Conservation (phyloP, 64 coral and sea anemone genomes). For the Pocillopora damicornis region DNA sequence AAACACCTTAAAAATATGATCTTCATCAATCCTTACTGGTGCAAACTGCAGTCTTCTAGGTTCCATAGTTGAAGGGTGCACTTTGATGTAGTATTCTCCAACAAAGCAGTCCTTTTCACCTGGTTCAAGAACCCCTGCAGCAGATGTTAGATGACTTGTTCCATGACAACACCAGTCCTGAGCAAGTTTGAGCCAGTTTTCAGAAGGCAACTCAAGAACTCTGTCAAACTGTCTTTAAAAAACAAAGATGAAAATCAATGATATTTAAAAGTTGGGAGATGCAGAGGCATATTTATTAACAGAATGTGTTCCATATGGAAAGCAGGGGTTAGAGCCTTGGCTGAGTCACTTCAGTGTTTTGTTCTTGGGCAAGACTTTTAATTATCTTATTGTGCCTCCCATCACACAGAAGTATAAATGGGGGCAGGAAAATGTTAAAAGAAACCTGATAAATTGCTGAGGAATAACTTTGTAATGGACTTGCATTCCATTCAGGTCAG, state of each 20-base stretch:
- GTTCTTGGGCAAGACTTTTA: too few relatives aligned
- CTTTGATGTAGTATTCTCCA: constrained; percentile 42
- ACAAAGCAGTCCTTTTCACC: constrained; percentile 48
- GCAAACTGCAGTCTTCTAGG: not conserved
- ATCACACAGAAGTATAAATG: too few relatives aligned
- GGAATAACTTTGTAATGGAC: too few relatives aligned
- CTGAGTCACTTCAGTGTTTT: too few relatives aligned
- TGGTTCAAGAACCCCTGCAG: constrained; percentile 49
- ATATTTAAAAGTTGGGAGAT: too few relatives aligned
- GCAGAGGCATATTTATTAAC: too few relatives aligned
- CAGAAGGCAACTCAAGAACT: constrained; percentile 66
- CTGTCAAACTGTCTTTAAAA: constrained; percentile 45
- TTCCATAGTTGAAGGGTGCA: not conserved
- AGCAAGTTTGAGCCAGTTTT: constrained; percentile 51
- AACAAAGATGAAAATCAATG: not conserved
- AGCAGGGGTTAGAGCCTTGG: too few relatives aligned
- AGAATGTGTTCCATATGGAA: too few relatives aligned
- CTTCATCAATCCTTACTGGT: not conserved
- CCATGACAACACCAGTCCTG: constrained; percentile 68
- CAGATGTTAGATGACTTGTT: constrained; percentile 20
- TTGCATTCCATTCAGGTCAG: too few relatives aligned
- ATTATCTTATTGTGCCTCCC: not conserved
- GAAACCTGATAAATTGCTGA: too few relatives aligned
- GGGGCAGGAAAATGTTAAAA: too few relatives aligned
- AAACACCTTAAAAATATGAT: not conserved